Evolutionary conservation across 2,797 vertebrate genomes (phyloP), one percentile per base, ranked within the genome.

Genomic region (Sibirionetta formosa): DNA sequence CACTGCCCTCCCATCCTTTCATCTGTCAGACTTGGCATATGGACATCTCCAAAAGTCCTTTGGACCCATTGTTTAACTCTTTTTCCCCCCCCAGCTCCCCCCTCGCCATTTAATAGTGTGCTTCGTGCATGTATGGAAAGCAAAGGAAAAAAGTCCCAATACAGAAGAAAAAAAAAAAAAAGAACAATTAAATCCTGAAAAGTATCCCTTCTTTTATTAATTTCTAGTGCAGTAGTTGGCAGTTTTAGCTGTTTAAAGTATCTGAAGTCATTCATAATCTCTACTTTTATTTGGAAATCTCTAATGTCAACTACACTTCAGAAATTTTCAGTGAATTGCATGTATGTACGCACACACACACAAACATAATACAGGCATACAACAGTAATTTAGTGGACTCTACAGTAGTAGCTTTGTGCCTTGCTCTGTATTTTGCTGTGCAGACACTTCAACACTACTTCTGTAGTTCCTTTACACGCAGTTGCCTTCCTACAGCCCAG

Each of bases 31-130:
- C 31, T 65, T 40, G 65, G 64, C 1, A 85, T 23, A 33, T 4
- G 2, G 24, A 61, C 23, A 68, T 27, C 18, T 63, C 10, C 18
- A 76, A 77, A 85, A 15, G 1, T 24, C 57, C 4, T 4, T 4
- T 19, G 22, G 8, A 82, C 2, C 2, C 4, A 23, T 0, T 19
- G 7, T 3, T 63, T 75, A 88, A 76, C 7, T 31, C 42, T 44
- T 44, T 2, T 8, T 8, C 42, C 17, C 26, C 51, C 26, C 38
- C 7, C 2, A 19, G 8, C 18, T 44, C 18, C 42, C 18, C 42
- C 42, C 42, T 4, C 8, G 17, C 42, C 42, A 19, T 75, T 57
- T 61, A 63, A 5, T n/a, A 2, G 2, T 16, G 58, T 1, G 0
- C 15, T 38, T 84, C 11, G 0, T 11, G 65, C 3, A 1, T 0